Percentiles rank a stretch among this genome's conserved stretches.
These are phyloP conservation scores for Eilema depressum DNA, from an alignment of 2,888 invertebrate species.

Conservation along the genomic window DNA sequence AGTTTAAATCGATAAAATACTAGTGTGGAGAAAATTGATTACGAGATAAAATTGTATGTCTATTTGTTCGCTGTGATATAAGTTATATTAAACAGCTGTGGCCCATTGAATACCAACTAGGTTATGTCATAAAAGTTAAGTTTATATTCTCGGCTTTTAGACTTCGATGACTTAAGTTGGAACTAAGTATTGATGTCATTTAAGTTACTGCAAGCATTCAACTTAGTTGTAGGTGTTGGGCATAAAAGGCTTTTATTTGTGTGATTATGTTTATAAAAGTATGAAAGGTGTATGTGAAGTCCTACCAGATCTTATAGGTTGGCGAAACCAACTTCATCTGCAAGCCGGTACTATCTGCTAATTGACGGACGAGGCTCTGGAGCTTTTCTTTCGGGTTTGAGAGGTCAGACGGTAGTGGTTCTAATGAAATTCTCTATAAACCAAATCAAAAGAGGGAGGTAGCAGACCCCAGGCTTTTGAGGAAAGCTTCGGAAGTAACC, in stretches of 20 bases:
- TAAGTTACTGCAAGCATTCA: not conserved
- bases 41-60: constrained; percentile 12
- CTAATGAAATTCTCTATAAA: no score
- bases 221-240: not conserved
- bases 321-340: no score
- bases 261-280: not conserved
- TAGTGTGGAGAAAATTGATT: constrained; percentile 48
- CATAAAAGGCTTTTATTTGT: not conserved
- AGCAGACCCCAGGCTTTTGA: no score
- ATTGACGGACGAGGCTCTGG: no score
- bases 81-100: not conserved
- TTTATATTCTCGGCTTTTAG: not conserved
- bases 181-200: constrained; percentile 4
- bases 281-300: no score
- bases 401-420: no score
- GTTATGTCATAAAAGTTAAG: not conserved
- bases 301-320: no score
- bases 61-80: constrained; percentile 3
- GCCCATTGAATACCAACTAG: not conserved
- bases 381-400: no score
- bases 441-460: no score
- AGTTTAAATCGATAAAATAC: constrained; percentile 53
- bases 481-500: no score
- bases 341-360: no score
- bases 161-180: not conserved